A percentile compares a stretch with the other conserved stretches of the same genome.
These are phyloP conservation scores for Ctenosaura bakeri DNA, from an alignment of 2,797 vertebrate genomes.

Conservation along the genomic window DNA sequence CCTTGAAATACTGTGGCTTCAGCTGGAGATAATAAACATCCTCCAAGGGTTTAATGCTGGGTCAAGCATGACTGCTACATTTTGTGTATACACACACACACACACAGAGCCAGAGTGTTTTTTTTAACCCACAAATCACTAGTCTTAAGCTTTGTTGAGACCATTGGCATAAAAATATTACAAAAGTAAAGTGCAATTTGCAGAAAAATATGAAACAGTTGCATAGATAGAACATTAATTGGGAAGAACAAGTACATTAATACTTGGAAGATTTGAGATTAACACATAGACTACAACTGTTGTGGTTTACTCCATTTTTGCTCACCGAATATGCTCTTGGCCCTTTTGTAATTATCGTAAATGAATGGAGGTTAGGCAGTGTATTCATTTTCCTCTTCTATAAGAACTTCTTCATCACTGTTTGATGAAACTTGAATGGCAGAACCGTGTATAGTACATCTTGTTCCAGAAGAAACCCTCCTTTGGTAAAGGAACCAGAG, in stretches of 20 bases:
- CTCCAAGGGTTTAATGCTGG: not conserved
- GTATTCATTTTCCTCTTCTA: constrained; percentile 86
- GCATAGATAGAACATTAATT: not conserved
- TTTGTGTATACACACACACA: no score
- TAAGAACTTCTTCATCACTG: constrained; percentile 83
- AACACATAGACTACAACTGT: not conserved
- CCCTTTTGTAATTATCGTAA: constrained; percentile 5
- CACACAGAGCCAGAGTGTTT: no score
- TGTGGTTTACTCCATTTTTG: not conserved
- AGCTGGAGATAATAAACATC: not conserved
- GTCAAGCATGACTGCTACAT: not conserved
- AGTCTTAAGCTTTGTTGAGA: not conserved
- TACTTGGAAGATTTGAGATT: not conserved
- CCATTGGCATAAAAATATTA: not conserved
- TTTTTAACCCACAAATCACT: no score
- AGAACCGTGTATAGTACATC: constrained; percentile 83
- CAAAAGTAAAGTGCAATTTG: not conserved
- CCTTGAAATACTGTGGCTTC: not conserved
- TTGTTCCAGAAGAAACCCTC: constrained; percentile 73
- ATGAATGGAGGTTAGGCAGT: constrained; percentile 37
- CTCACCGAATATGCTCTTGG: not conserved
- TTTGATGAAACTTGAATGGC: constrained; percentile 79
- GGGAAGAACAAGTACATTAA: not conserved
- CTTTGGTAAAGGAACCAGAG: constrained; percentile 86
- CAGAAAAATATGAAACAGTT: not conserved